Base-by-base conservation (phyloP, 2,797 vertebrate species). In the Mormyrus hasselquistii region DNA sequence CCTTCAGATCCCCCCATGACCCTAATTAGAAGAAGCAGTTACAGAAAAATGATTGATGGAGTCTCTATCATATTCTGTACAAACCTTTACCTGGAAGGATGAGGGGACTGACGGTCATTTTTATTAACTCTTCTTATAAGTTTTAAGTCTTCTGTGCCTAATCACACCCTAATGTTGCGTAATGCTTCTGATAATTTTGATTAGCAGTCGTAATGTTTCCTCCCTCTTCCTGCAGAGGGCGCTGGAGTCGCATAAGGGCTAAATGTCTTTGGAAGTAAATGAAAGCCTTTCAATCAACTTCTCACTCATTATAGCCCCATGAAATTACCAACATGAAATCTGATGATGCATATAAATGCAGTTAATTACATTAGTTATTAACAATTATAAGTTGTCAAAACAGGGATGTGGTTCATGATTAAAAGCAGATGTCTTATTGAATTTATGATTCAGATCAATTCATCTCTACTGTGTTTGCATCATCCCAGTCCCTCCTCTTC, bases 341-440 rank as follows among this genome's bases (percentile, higher is more conserved):
- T 53, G 25, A 55, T 86, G 49, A 55, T 86, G 52, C 49, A 86
- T 86, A 53, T 52, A 86, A 53, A 86, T 86, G 49, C 49, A 86
- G 34, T 86, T 86, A 86, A 86, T 86, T 53, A 19, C 52, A 55
- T 19, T 86, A 53, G 29, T 86, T 83, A 83, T 83, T 86, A 53
- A 86, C 84, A 86, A 86, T 53, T 86, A 86, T 52, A 85, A 52
- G 82, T 85, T 85, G 29, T 86, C 84, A 86, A 86, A 86, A 86
- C 44, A 86, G 50, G 50, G 50, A 86, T 55, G 84, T 29, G 52
- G 12, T 86, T 86, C 84, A 86, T 86, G 55, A 53, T 86, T 86
- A 57, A 86, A 86, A 86, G 49, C 84, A 86, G 84, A 86, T 86
- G 84, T 86, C 49, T 57, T 53, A 55, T 86, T 86, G 84, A 86